These are phyloP conservation scores for Scaptodrosophila lebanonensis DNA, from an alignment of 1,140 invertebrate species.

Conservation along the genomic window DNA sequence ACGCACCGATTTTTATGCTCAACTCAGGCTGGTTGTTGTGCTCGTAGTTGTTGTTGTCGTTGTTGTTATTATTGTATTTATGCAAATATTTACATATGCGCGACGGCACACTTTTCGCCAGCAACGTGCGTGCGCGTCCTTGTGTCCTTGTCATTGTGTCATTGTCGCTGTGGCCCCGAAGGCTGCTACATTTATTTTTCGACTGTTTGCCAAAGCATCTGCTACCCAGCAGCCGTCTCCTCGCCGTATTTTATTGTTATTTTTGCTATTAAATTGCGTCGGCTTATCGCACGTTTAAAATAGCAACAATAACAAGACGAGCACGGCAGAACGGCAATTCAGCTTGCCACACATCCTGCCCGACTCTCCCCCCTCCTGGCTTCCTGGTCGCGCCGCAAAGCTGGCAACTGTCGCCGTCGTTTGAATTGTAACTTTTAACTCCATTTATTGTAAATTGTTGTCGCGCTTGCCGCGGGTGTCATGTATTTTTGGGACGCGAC, in stretches of 20 bases:
- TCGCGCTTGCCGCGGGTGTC: slow-evolving; percentile 17
- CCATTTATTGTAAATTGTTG: slow-evolving; percentile 74
- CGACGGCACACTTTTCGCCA: slow-evolving; percentile 60
- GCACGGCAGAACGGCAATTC: neutral
- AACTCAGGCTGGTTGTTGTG: no score
- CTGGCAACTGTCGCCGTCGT: no score
- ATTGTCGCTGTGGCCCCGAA: neutral
- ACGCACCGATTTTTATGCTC: slow-evolving; percentile 42
- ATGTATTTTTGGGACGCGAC: slow-evolving; percentile 9
- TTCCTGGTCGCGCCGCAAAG: no score
- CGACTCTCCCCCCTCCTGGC: neutral
- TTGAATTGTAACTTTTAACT: slow-evolving; percentile 75
- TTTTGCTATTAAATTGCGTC: slow-evolving; percentile 74
- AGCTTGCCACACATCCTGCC: slow-evolving; percentile 6
- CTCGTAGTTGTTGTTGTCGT: slow-evolving; percentile 6
- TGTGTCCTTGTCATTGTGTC: slow-evolving; percentile 38
- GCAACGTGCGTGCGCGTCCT: slow-evolving; percentile 10
- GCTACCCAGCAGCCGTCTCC: slow-evolving; percentile 1
- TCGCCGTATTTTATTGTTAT: slow-evolving; percentile 70
- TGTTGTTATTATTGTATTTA: slow-evolving; percentile 43
- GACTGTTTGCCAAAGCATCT: slow-evolving; percentile 51
- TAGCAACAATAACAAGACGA: slow-evolving; percentile 44
- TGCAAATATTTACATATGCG: slow-evolving; percentile 72
- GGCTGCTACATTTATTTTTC: slow-evolving; percentile 57
- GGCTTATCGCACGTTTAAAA: slow-evolving; percentile 75